Evolutionary conservation across 2,113 vertebrate species (phyloP).

Genomic region (Psettodes erumei): DNA sequence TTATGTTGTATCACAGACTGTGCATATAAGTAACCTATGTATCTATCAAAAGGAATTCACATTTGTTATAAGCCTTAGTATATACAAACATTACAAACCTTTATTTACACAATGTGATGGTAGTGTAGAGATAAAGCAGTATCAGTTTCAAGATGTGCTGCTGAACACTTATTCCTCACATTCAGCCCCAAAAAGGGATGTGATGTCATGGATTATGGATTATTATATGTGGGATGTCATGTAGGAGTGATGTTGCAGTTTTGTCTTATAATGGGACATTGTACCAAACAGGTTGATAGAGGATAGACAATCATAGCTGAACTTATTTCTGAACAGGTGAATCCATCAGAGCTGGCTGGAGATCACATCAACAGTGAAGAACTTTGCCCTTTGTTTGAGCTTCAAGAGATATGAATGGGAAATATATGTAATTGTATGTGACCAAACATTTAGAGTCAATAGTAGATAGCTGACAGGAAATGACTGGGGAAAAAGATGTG

Average conservation of each 20-base stretch:
- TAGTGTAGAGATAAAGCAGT: not conserved
- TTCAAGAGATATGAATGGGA: not conserved
- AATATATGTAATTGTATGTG: not conserved
- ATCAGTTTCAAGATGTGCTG: no score
- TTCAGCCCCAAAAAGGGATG: no score
- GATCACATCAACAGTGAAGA: not conserved
- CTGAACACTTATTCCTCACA: no score
- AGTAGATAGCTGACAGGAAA: not conserved
- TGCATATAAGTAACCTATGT: not conserved
- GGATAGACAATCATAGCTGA: not conserved
- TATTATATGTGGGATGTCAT: no score
- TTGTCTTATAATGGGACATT: no score
- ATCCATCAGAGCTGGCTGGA: not conserved
- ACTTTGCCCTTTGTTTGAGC: not conserved
- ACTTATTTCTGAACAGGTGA: not conserved
- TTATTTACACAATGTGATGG: not conserved
- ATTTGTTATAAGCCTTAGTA: not conserved
- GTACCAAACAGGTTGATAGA: no score
- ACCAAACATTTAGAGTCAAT: not conserved
- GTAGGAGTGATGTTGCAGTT: no score
- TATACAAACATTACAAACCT: not conserved
- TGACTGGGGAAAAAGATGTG: not conserved
- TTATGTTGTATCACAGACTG: not conserved
- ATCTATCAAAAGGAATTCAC: not conserved
- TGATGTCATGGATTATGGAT: no score